phyloP scores from a whole-genome alignment of 2,888 invertebrate species.

The Ophion ventricosus region DNA sequence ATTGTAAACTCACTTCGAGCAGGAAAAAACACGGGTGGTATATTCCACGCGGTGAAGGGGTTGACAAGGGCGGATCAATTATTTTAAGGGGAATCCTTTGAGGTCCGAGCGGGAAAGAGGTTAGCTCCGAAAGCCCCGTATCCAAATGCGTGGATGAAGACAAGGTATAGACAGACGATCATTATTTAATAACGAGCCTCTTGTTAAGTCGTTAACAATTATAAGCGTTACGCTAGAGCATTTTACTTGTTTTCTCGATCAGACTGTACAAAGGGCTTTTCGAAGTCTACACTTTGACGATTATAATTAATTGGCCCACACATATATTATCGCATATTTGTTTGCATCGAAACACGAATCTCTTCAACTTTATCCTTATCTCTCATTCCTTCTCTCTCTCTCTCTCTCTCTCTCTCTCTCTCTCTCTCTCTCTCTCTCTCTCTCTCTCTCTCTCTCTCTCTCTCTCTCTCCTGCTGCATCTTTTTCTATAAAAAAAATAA shows the following conservation, averaged over 20 bases:
- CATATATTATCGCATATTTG: slow-evolving; percentile 5
- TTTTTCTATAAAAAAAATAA: background rate
- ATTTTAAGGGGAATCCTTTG: background rate
- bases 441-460: background rate
- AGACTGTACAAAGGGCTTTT: background rate
- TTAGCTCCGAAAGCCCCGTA: background rate
- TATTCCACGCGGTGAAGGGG: background rate
- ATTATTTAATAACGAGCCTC: slow-evolving; percentile 54
- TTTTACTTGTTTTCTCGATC: background rate
- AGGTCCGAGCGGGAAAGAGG: background rate
- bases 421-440: background rate
- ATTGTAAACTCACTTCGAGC: too few species aligned
- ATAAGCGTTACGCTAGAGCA: background rate
- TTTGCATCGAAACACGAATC: background rate
- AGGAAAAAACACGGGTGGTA: too few species aligned
- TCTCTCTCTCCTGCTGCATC: background rate
- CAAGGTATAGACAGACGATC: slow-evolving; percentile 34
- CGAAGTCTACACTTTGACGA: background rate
- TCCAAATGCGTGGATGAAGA: background rate
- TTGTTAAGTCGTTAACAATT: slow-evolving; percentile 37
- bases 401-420: background rate
- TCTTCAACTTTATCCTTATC: background rate
- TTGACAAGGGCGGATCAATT: background rate
- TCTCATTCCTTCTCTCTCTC: background rate
- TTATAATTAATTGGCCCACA: slow-evolving; percentile 29